Conservation (phyloP, 2,888 invertebrate species). For the Lycocerus yunnanus region DNA sequence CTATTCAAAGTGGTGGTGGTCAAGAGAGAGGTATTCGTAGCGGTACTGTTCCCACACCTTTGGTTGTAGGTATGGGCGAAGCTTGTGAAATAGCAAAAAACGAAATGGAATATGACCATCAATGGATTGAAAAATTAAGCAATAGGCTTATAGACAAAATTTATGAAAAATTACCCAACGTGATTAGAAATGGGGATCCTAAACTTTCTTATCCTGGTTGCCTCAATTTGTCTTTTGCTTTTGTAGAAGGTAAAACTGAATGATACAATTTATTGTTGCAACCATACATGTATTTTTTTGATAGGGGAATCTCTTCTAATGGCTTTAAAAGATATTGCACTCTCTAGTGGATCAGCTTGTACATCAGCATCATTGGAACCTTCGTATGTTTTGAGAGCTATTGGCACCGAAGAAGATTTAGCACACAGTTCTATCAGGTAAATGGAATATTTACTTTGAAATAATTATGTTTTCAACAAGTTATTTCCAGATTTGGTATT, state of each 20-base stretch:
- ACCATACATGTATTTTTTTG: neutral
- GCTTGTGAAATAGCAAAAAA: conserved; percentile 80
- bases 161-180: conserved; percentile 74
- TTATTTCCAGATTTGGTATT: conserved; percentile 82
- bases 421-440: conserved; percentile 98
- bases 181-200: conserved; percentile 94
- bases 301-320: conserved; percentile 93
- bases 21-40: conserved; percentile 97
- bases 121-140: conserved; percentile 80
- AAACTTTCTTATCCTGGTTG: conserved; percentile 89
- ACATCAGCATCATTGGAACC: conserved; percentile 98
- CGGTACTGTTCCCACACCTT: conserved; percentile 94
- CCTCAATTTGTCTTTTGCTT: conserved; percentile 97
- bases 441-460: conserved; percentile 5
- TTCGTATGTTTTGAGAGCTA: conserved; percentile 96
- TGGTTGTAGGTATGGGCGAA: conserved; percentile 84
- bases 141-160: conserved; percentile 80
- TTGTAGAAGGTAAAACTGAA: conserved; percentile 86
- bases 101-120: conserved; percentile 92
- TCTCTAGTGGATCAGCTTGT: conserved; percentile 98
- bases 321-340: conserved; percentile 96
- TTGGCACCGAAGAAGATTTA: conserved; percentile 97
- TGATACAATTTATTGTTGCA: neutral
- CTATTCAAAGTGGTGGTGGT: conserved; percentile 96
- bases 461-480: neutral